These are phyloP conservation scores for Brachionus koreanus DNA, from an alignment of 1,140 invertebrate species.

Conservation along the genomic window DNA sequence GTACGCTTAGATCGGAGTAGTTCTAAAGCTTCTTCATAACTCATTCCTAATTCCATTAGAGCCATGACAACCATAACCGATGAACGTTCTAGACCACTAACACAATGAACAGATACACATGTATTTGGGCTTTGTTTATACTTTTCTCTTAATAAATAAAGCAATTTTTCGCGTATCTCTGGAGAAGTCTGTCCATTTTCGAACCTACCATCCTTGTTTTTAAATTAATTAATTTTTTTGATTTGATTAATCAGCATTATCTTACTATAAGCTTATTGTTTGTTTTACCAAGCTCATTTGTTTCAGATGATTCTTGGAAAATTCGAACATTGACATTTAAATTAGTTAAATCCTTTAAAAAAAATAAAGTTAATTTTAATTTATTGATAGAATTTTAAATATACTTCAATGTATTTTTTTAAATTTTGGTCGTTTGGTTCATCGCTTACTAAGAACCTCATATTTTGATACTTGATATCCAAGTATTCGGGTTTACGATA, in stretches of 20 bases:
- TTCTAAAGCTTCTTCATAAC: slow-evolving; percentile 93
- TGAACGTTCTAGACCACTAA: slow-evolving; percentile 85
- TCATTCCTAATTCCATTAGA: slow-evolving; percentile 90
- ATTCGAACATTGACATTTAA: slow-evolving; percentile 87
- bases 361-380: background rate
- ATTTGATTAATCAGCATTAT: background rate
- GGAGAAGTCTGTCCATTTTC: slow-evolving; percentile 60
- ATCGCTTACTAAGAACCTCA: slow-evolving; percentile 94
- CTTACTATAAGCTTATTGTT: slow-evolving; percentile 72
- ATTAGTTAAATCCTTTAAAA: slow-evolving; percentile 76
- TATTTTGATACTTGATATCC: slow-evolving; percentile 87
- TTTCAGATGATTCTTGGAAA: slow-evolving; percentile 90
- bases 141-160: slow-evolving; percentile 69
- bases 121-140: slow-evolving; percentile 74
- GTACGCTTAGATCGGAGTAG: slow-evolving; percentile 87
- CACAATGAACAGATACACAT: slow-evolving; percentile 92
- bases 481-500: slow-evolving; percentile 70
- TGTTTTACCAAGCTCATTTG: slow-evolving; percentile 74
- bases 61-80: slow-evolving; percentile 91
- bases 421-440: slow-evolving; percentile 87
- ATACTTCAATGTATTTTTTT: slow-evolving; percentile 70
- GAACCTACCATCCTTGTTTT: slow-evolving; percentile 59
- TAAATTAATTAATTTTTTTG: background rate
- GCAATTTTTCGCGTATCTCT: slow-evolving; percentile 84
- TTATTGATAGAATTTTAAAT: background rate